Conservation (phyloP, 1,140 invertebrate species). For the Telenomus remus region DNA sequence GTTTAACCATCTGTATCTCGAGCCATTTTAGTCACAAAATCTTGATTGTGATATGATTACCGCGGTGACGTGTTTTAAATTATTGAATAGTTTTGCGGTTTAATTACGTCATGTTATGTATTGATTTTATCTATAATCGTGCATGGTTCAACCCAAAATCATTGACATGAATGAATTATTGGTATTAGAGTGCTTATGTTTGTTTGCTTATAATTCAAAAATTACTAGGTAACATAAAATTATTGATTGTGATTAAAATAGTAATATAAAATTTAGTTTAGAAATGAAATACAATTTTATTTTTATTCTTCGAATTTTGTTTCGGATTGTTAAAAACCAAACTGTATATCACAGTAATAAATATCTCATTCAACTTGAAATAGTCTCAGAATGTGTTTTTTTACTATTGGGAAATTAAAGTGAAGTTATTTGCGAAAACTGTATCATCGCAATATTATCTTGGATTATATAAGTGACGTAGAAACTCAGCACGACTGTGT, state of each 20-base stretch:
- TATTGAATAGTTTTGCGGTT: slow-evolving; percentile 13
- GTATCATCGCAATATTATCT: slow-evolving; percentile 17
- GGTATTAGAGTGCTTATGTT: slow-evolving; percentile 5
- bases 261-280: too few species aligned
- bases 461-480: slow-evolving; percentile 24
- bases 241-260: too few species aligned
- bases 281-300: too few species aligned
- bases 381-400: neutral
- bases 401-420: slow-evolving; percentile 9
- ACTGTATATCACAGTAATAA: too few species aligned
- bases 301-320: too few species aligned
- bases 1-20: neutral
- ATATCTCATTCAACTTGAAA: too few species aligned
- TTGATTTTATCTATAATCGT: too few species aligned
- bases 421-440: slow-evolving; percentile 1
- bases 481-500: slow-evolving; percentile 11
- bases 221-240: too few species aligned
- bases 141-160: slow-evolving; percentile 3
- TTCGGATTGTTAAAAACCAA: too few species aligned
- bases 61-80: slow-evolving; percentile 8
- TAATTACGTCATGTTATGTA: slow-evolving; percentile 5
- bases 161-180: slow-evolving; percentile 11
- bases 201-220: neutral
- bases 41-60: slow-evolving; percentile 25
- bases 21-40: slow-evolving; percentile 4